Conservation (phyloP, 2,888 invertebrate genomes). For the Perizoma flavofasciatum region DNA sequence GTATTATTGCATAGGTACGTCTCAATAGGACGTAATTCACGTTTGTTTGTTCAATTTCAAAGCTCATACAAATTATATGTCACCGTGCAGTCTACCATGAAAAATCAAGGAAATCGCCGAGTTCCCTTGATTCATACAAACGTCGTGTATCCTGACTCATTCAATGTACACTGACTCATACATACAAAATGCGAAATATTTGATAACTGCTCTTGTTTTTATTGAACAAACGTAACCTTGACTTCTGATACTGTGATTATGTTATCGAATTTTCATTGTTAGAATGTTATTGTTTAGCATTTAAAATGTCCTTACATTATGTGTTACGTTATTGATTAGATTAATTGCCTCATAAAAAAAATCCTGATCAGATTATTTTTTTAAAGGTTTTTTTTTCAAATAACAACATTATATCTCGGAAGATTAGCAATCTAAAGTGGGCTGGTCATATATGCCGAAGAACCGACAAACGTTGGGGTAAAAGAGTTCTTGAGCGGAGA, state of each 20-base stretch:
- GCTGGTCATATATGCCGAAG: no score
- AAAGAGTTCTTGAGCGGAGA: no score
- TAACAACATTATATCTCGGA: no score
- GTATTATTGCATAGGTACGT: no score
- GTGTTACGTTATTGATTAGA: no score
- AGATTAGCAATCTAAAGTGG: no score
- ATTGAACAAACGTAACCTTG: slow-evolving; percentile 44
- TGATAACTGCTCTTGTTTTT: slow-evolving; percentile 54
- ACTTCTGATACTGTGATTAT: slow-evolving; percentile 19
- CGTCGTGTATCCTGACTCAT: slow-evolving; percentile 26
- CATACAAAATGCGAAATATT: slow-evolving; percentile 51
- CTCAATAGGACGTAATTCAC: no score
- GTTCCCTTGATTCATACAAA: slow-evolving; percentile 38
- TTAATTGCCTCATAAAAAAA: no score
- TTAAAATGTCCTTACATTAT: no score
- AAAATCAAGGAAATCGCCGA: slow-evolving; percentile 32
- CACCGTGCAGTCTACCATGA: slow-evolving; percentile 37
- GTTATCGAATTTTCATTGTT: background rate
- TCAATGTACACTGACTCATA: slow-evolving; percentile 54
- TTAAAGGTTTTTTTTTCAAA: no score
- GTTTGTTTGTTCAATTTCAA: background rate
- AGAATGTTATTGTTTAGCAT: slow-evolving; percentile 21
- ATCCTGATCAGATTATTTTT: no score
- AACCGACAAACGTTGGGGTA: no score
- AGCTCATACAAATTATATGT: slow-evolving; percentile 17